A percentile compares a stretch with the other conserved stretches of the same genome.
These are phyloP conservation scores for Oryzias melastigma DNA, from an alignment of 2,113 vertebrate genomes.

Conservation along the genomic window DNA sequence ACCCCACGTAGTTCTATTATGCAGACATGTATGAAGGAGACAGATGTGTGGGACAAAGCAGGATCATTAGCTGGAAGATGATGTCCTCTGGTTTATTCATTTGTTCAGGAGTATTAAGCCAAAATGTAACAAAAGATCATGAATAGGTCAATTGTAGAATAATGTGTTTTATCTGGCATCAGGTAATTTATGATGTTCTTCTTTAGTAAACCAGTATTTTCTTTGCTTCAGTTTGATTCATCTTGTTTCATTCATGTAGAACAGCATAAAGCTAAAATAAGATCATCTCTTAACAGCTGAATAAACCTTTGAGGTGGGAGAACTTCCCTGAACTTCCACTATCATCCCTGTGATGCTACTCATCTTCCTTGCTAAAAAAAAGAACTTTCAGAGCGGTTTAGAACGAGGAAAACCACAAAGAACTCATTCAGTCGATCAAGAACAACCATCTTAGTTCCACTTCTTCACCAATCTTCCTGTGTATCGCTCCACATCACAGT, in stretches of 20 bases:
- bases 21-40: conserved; percentile 35
- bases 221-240: too few relatives aligned
- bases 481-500: conserved; percentile 19
- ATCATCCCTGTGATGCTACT: conserved; percentile 43
- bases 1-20: conserved; percentile 25
- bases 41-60: conserved; percentile 6
- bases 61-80: neutral
- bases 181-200: too few relatives aligned
- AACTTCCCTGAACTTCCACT: conserved; percentile 31
- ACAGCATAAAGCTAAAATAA: neutral
- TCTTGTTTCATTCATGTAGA: too few relatives aligned
- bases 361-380: conserved; percentile 64
- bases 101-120: conserved; percentile 28
- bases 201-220: too few relatives aligned
- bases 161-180: too few relatives aligned
- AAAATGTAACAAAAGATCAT: too few relatives aligned
- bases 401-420: conserved; percentile 23
- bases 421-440: conserved; percentile 5
- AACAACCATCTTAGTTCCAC: neutral
- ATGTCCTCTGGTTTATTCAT: conserved; percentile 62
- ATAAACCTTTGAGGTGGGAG: conserved; percentile 49
- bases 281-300: conserved; percentile 45
- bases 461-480: conserved; percentile 1
- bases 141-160: too few relatives aligned
- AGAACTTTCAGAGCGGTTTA: conserved; percentile 61